Conservation (phyloP, 2,797 vertebrate species). For the Hydrocynus forskahlii region DNA sequence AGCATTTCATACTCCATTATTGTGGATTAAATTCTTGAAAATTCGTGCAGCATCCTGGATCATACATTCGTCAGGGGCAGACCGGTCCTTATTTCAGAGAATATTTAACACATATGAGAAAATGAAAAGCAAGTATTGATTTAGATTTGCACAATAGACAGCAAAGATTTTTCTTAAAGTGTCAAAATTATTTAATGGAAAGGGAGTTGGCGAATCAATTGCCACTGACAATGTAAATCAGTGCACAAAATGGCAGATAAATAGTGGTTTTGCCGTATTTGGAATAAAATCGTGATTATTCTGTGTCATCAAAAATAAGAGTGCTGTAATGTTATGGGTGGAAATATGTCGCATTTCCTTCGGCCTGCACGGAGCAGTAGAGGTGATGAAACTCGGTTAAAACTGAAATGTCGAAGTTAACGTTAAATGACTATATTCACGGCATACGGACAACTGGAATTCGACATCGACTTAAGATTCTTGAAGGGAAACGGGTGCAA, state of each 20-base stretch:
- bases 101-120: slow-evolving; percentile 68
- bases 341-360: background rate
- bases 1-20: background rate
- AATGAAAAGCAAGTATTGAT: slow-evolving; percentile 51
- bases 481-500: background rate
- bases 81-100: slow-evolving; percentile 48
- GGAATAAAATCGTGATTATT: background rate
- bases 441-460: background rate
- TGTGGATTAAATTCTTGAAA: background rate
- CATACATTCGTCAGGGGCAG: background rate
- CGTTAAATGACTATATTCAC: background rate
- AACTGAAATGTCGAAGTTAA: background rate
- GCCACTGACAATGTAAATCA: background rate
- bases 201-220: background rate
- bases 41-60: background rate
- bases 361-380: background rate
- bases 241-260: background rate
- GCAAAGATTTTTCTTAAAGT: background rate
- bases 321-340: background rate
- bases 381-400: background rate
- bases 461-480: background rate
- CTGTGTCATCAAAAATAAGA: background rate
- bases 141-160: slow-evolving; percentile 18
- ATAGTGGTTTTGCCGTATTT: background rate
- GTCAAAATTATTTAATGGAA: background rate